Conservation (phyloP, 2,797 vertebrate species). For the Kryptopterus vitreolus region DNA sequence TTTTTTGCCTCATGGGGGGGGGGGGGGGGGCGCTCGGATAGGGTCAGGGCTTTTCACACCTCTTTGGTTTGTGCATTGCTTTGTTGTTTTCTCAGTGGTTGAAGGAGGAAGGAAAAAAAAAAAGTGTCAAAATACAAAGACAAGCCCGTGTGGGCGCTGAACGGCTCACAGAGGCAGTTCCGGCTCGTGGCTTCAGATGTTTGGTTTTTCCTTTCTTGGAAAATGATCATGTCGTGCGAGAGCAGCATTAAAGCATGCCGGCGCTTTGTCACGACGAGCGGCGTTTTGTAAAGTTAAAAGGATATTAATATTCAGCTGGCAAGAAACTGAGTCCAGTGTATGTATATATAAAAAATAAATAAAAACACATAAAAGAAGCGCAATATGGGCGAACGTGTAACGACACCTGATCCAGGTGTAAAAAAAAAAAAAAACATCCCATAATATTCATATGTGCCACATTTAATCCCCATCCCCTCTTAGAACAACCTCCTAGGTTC, state of each 20-base stretch:
- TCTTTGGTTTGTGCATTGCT: constrained; percentile 20
- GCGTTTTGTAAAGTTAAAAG: background rate
- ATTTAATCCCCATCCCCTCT: too few relatives aligned
- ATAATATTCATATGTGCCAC: too few relatives aligned
- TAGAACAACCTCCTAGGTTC: too few relatives aligned
- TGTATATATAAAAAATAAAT: background rate
- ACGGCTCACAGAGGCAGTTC: background rate
- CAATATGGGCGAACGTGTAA: too few relatives aligned
- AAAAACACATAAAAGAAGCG: background rate
- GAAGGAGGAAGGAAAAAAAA: background rate
- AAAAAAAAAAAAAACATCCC: too few relatives aligned
- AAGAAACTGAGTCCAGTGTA: background rate
- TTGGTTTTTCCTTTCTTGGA: background rate
- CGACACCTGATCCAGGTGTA: too few relatives aligned
- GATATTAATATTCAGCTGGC: background rate
- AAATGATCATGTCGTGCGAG: background rate
- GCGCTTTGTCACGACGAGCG: background rate
- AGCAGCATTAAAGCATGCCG: background rate
- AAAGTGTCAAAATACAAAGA: background rate
- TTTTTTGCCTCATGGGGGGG: constrained; percentile 33
- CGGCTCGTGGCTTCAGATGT: background rate
- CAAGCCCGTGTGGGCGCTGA: background rate
- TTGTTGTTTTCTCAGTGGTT: background rate
- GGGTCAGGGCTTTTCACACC: constrained; percentile 35
- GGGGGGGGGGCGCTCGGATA: constrained; percentile 41